Evolutionary conservation across 53 echinoderm and acorn worm genomes (phyloP).

Genomic region (Hippasteria phrygiana): DNA sequence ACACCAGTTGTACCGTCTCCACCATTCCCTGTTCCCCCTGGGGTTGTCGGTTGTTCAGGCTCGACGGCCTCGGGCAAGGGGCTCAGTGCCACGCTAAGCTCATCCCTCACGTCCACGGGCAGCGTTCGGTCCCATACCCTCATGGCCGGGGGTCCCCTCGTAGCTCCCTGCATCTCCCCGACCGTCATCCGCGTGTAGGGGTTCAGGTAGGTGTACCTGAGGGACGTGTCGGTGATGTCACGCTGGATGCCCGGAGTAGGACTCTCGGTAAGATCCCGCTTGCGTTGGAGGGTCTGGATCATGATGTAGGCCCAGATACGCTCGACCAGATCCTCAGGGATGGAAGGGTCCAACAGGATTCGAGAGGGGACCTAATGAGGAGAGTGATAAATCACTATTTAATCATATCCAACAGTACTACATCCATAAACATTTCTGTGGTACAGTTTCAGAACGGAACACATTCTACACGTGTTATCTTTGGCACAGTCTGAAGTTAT

Average conservation of each 20-base stretch:
- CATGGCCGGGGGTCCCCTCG: conserved; percentile 38
- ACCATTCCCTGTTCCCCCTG: neutral
- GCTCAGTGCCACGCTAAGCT: conserved; percentile 34
- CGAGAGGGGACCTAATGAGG: conserved; percentile 65
- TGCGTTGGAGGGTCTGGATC: conserved; percentile 72
- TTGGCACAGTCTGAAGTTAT: too few species aligned
- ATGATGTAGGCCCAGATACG: conserved; percentile 89
- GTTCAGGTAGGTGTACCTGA: conserved; percentile 66
- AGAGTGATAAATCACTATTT: neutral
- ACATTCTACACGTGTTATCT: too few species aligned
- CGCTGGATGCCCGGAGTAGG: conserved; percentile 58
- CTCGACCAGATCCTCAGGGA: conserved; percentile 74
- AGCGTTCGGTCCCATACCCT: conserved; percentile 42
- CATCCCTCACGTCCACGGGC: conserved; percentile 30
- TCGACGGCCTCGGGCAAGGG: conserved; percentile 13
- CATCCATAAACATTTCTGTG: too few species aligned
- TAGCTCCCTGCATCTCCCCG: conserved; percentile 27
- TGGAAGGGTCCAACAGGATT: conserved; percentile 67
- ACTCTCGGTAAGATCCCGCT: conserved; percentile 61
- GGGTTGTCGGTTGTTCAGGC: conserved; percentile 3
- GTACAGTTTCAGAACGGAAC: too few species aligned
- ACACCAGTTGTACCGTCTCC: conserved; percentile 20
- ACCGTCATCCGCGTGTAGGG: conserved; percentile 69
- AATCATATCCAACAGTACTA: neutral
- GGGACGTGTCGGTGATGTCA: conserved; percentile 76